These are phyloP conservation scores for Mirza zaza DNA, from an alignment of 2,113 vertebrate species.

Conservation along the genomic window DNA sequence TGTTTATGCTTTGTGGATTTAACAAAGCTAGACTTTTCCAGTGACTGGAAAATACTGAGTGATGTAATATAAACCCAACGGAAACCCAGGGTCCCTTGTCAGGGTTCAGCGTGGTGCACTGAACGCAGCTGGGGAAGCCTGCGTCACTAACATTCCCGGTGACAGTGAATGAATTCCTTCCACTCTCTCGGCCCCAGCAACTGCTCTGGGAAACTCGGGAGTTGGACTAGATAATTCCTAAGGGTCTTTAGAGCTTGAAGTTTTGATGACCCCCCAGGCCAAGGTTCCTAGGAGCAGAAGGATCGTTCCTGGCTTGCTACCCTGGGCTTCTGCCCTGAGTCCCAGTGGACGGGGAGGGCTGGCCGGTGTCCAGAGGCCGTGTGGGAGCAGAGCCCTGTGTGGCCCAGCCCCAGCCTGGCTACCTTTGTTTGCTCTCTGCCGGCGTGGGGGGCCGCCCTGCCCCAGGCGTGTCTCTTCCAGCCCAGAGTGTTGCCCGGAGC, in stretches of 20 bases:
- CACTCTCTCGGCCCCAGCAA: constrained; percentile 26
- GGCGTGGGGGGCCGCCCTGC: constrained; percentile 57
- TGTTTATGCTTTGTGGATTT: constrained; percentile 57
- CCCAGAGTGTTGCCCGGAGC: constrained; percentile 63
- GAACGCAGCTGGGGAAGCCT: constrained; percentile 18
- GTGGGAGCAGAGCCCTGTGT: constrained; percentile 33
- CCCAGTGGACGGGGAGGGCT: background rate
- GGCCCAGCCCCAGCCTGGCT: background rate
- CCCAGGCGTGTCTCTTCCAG: constrained; percentile 60
- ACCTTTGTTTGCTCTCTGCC: constrained; percentile 69
- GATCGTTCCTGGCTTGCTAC: constrained; percentile 59
- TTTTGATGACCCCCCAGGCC: constrained; percentile 52
- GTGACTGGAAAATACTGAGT: constrained; percentile 39
- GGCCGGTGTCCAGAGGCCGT: constrained; percentile 43
- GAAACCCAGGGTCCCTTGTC: constrained; percentile 25
- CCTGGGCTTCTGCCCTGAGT: background rate
- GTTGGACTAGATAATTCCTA: constrained; percentile 22
- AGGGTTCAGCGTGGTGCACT: background rate
- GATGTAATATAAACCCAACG: background rate
- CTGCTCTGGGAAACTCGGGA: constrained; percentile 58
- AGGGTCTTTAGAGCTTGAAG: background rate
- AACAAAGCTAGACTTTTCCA: constrained; percentile 53
- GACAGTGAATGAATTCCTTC: constrained; percentile 57
- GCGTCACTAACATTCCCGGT: constrained; percentile 39
- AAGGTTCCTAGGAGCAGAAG: constrained; percentile 76